A percentile compares a stretch with the other conserved stretches of the same genome.
phyloP scores from a whole-genome alignment of 2,113 vertebrate genomes.

The Rynchops niger region DNA sequence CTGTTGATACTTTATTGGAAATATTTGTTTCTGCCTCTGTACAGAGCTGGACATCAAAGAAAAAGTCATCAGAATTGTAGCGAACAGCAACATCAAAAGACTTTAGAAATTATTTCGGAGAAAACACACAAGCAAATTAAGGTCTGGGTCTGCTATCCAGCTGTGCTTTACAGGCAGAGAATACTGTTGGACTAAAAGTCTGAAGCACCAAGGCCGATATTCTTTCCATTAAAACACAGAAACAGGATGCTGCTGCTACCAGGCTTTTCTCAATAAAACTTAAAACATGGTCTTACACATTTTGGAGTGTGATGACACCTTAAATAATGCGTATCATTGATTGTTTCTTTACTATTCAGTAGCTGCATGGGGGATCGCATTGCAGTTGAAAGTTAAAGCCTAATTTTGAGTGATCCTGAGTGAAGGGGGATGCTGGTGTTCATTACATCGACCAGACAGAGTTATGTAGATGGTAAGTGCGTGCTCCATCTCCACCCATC shows the following conservation, averaged over 20 bases:
- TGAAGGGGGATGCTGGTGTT: background rate
- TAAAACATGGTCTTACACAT: background rate
- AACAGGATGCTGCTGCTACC: background rate
- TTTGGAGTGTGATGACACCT: background rate
- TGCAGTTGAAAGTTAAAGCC: background rate
- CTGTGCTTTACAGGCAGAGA: background rate
- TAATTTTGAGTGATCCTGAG: background rate
- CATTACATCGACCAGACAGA: background rate
- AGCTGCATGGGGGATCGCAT: background rate
- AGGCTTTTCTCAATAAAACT: background rate
- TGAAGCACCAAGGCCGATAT: background rate
- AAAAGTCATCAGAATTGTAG: background rate
- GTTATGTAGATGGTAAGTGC: background rate
- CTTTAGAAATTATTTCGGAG: background rate
- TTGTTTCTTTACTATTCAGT: background rate
- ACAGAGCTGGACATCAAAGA: background rate
- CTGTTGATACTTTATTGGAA: background rate
- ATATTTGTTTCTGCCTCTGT: background rate
- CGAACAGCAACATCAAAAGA: background rate
- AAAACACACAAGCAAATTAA: background rate
- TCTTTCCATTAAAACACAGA: background rate
- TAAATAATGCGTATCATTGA: conserved; percentile 21
- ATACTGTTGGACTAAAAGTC: background rate
- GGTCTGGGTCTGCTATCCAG: background rate
- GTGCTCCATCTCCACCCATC: background rate